Percentiles rank a stretch among this genome's conserved stretches.
phyloP scores from a whole-genome alignment of 1,140 invertebrate genomes.

The Camponotus vicinus region DNA sequence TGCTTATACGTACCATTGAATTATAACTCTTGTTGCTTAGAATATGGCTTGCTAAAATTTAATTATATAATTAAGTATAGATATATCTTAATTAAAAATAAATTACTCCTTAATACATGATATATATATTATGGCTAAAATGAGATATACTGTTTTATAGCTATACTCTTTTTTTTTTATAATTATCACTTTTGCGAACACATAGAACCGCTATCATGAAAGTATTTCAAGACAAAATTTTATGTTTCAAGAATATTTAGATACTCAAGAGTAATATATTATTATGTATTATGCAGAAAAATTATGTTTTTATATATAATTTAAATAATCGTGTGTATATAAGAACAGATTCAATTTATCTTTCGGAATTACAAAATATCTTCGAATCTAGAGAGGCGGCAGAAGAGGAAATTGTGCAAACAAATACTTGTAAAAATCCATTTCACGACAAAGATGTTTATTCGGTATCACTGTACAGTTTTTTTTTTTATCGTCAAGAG shows the following conservation, averaged over 20 bases:
- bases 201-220: not conserved
- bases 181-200: not conserved
- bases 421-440: constrained; percentile 22
- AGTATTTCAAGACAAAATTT: not conserved
- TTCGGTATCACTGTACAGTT: constrained; percentile 85
- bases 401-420: constrained; percentile 28
- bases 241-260: not conserved
- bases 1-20: not conserved
- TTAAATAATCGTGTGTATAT: too few species aligned
- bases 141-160: too few species aligned
- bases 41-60: not conserved
- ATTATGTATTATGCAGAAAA: not conserved
- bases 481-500: constrained; percentile 78
- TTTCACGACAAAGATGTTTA: constrained; percentile 85
- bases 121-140: too few species aligned
- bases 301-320: too few species aligned
- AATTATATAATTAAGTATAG: not conserved
- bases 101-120: not conserved
- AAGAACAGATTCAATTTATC: not conserved
- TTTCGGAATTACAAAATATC: not conserved
- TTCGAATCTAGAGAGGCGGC: not conserved
- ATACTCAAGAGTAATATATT: not conserved
- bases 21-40: constrained; percentile 5
- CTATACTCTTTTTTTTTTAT: not conserved
- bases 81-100: not conserved